Conservation (phyloP, 2,113 vertebrate species). For the Pygoscelis adeliae region DNA sequence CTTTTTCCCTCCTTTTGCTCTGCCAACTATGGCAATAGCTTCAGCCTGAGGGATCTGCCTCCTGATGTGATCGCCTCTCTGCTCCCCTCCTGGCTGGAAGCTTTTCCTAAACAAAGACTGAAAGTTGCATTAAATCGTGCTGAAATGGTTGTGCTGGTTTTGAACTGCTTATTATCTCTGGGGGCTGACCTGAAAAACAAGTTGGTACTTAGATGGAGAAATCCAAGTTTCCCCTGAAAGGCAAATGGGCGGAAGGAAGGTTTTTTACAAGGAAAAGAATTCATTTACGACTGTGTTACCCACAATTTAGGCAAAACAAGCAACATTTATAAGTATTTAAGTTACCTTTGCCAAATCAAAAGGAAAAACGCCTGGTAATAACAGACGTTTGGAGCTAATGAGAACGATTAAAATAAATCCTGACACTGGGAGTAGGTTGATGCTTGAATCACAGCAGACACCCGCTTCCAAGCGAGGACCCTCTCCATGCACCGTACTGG, state of each 20-base stretch:
- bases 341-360: not conserved
- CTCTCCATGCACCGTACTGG: not conserved
- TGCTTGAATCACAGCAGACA: not conserved
- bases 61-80: not conserved
- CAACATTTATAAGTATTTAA: slow-evolving; percentile 11
- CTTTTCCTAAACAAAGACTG: slow-evolving; percentile 41
- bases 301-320: slow-evolving; percentile 41
- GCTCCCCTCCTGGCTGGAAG: slow-evolving; percentile 19
- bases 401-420: not conserved
- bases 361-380: not conserved
- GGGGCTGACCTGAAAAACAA: slow-evolving; percentile 61
- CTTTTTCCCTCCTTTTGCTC: not conserved
- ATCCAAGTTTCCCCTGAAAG: slow-evolving; percentile 24
- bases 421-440: not conserved
- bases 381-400: not conserved
- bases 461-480: not conserved
- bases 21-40: not conserved
- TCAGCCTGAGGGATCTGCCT: slow-evolving; percentile 8
- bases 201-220: slow-evolving; percentile 22
- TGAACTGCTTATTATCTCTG: slow-evolving; percentile 47
- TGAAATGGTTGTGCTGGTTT: slow-evolving; percentile 50
- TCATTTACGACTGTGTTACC: not conserved
- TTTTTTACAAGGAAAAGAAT: slow-evolving; percentile 26
- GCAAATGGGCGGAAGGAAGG: slow-evolving; percentile 5
- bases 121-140: slow-evolving; percentile 9